A percentile compares a stretch with the other conserved stretches of the same genome.
Evolutionary conservation across 2,113 vertebrate genomes (phyloP).

Genomic region (Bothrops jararaca): DNA sequence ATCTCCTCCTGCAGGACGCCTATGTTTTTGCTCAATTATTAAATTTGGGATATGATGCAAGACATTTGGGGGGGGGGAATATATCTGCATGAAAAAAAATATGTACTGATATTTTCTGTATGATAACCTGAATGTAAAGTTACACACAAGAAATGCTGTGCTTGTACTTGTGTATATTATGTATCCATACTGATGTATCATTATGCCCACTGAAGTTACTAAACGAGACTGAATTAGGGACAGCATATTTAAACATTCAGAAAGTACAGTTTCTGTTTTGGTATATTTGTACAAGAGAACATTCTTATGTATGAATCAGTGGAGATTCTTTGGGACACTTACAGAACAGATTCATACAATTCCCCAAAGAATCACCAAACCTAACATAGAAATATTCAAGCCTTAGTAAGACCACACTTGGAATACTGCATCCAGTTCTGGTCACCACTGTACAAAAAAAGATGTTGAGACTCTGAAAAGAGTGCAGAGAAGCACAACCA

Average conservation of each 20-base stretch:
- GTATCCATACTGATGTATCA: not conserved
- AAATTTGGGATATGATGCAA: not conserved
- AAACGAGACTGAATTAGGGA: not conserved
- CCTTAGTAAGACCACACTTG: not conserved
- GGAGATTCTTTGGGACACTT: not conserved
- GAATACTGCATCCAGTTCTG: not conserved
- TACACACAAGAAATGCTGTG: not conserved
- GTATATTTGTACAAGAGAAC: not conserved
- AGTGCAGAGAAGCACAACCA: not conserved
- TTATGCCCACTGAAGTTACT: not conserved
- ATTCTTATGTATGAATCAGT: not conserved
- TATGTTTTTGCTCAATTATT: not conserved
- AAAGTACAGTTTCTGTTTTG: not conserved
- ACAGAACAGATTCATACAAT: not conserved
- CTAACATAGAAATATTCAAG: not conserved
- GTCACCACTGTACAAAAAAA: not conserved
- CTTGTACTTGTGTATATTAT: not conserved
- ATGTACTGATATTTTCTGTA: too few species aligned
- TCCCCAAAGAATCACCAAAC: conserved; percentile 37
- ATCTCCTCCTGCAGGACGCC: not conserved
- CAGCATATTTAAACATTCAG: not conserved
- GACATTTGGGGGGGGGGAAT: not conserved
- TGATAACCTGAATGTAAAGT: not conserved
- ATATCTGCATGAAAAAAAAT: not conserved
- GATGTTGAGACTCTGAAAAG: not conserved